Conservation (phyloP, 2,113 vertebrate species). For the Gallinago undulata region DNA sequence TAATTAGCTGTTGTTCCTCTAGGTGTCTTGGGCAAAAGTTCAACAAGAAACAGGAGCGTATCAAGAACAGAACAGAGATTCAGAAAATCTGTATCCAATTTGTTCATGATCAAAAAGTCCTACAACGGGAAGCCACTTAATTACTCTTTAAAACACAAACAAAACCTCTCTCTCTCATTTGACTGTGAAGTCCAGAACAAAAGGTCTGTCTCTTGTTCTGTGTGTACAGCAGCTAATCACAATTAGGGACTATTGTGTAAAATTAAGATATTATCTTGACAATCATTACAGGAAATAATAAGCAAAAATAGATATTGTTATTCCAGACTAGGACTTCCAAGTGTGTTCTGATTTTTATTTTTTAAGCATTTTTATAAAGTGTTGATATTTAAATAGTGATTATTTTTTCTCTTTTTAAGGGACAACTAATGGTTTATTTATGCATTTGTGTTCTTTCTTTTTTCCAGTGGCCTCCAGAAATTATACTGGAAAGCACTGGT, state of each 20-base stretch:
- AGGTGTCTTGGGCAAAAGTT: neutral
- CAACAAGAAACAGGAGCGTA: neutral
- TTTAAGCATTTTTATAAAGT: neutral
- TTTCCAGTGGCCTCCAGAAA: neutral
- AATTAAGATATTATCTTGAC: neutral
- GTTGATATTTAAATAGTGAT: neutral
- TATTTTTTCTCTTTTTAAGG: neutral
- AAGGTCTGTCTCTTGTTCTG: neutral
- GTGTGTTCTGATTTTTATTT: neutral
- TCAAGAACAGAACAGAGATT: neutral
- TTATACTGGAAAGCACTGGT: neutral
- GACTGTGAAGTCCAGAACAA: neutral
- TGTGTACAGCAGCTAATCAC: neutral
- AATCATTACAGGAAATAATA: neutral
- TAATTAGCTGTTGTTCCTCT: neutral
- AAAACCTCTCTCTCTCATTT: neutral
- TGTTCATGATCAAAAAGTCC: neutral
- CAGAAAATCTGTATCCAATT: neutral
- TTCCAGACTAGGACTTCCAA: neutral
- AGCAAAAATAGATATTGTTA: neutral
- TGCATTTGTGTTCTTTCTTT: neutral
- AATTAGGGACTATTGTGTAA: neutral
- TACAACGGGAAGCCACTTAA: neutral
- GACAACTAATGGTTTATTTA: neutral
- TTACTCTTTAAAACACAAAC: neutral